Conservation (phyloP, 2,113 vertebrate genomes). For the Clarias macrocephalus region DNA sequence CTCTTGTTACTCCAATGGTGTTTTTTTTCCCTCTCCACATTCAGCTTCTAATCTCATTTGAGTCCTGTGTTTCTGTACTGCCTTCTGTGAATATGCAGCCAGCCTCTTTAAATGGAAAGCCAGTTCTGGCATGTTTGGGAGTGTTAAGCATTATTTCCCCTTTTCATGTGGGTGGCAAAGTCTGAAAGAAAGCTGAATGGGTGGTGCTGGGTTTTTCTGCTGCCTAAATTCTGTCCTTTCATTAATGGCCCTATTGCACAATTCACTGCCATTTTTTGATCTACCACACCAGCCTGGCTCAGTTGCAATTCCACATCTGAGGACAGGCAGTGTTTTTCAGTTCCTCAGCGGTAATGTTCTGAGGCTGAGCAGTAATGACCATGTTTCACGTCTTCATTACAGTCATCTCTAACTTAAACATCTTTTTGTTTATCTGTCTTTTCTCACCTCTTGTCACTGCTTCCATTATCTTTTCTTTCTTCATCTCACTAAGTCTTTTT, state of each 20-base stretch:
- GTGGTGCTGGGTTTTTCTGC: conserved; percentile 3
- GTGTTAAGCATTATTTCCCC: conserved; percentile 18
- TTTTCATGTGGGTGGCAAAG: conserved; percentile 39
- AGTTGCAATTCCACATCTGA: conserved; percentile 55
- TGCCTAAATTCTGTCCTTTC: conserved; percentile 3
- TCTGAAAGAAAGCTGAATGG: conserved; percentile 1
- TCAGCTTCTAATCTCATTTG: not conserved
- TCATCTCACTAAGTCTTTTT: not conserved
- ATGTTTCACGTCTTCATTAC: conserved; percentile 12
- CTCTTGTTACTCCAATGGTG: conserved; percentile 9
- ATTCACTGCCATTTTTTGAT: not conserved
- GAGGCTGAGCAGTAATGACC: conserved; percentile 12
- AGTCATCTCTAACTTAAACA: not conserved
- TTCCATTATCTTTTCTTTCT: conserved; percentile 23
- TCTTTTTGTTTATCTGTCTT: conserved; percentile 4
- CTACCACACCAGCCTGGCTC: conserved; percentile 38
- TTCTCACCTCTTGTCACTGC: conserved; percentile 39
- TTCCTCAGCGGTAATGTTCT: not conserved
- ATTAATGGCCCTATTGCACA: conserved; percentile 39
- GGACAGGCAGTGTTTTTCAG: conserved; percentile 29
- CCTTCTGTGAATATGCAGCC: conserved; percentile 29
- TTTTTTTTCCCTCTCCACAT: no score
- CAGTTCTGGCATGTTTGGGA: conserved; percentile 24
- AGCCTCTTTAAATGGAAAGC: conserved; percentile 15
- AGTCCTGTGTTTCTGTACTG: conserved; percentile 18